These are phyloP conservation scores for Microcebus griseorufus DNA, from an alignment of 2,113 vertebrate species.

Conservation along the genomic window DNA sequence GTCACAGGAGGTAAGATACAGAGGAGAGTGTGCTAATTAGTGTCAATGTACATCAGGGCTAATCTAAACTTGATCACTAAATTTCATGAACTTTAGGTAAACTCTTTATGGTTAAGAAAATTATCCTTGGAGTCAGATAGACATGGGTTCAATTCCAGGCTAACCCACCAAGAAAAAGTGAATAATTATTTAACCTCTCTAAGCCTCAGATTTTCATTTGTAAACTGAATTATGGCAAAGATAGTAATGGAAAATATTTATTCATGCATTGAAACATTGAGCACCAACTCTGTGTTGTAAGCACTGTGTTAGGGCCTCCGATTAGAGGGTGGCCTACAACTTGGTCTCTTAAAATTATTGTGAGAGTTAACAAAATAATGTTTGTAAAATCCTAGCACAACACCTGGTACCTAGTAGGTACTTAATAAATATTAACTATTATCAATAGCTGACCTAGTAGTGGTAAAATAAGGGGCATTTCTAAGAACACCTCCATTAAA, in stretches of 20 bases:
- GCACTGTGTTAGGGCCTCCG: neutral
- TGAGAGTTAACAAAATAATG: neutral
- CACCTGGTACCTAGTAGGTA: neutral
- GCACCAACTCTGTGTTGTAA: neutral
- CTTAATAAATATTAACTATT: neutral
- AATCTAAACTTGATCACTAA: neutral
- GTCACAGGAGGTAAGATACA: neutral
- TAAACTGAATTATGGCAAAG: neutral
- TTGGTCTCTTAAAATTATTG: neutral
- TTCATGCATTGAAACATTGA: neutral
- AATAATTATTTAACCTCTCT: neutral
- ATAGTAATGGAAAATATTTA: neutral
- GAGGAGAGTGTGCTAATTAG: neutral
- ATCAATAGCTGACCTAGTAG: neutral
- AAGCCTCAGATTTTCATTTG: neutral
- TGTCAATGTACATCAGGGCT: accelerated
- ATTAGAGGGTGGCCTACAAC: neutral
- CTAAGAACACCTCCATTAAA: neutral
- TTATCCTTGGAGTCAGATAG: neutral
- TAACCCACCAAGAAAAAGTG: neutral
- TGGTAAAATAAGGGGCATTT: neutral
- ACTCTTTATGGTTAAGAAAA: neutral
- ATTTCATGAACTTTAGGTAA: neutral
- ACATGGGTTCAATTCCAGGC: neutral
- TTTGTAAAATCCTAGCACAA: too few relatives aligned